Evolutionary conservation across 2,888 invertebrate genomes (phyloP), one percentile per base, ranked within the genome.

Genomic region (Bedellia somnulentella): DNA sequence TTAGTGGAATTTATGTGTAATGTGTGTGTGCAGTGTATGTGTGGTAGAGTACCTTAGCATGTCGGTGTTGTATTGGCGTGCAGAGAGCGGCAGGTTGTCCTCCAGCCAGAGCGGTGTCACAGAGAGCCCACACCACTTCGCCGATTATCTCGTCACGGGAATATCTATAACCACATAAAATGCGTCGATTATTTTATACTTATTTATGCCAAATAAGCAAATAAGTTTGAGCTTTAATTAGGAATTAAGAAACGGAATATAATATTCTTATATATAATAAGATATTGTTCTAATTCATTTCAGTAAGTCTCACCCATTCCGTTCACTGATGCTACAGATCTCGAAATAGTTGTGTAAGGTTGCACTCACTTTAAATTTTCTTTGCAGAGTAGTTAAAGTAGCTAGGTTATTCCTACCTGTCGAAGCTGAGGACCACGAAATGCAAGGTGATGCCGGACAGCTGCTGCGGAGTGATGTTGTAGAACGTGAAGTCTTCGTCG

Each of bases 401-500:
- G n/a, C n/a, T n/a, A n/a, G n/a, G n/a, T n/a, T n/a, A n/a, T n/a
- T n/a, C n/a, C n/a, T n/a, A n/a, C n/a, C 96, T 86, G 73, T 97
- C 96, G 64, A 95, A 97, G 68, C 90, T 97, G 53, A 91, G 80
- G 11, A 94, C 89, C 32, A 93, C 91, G 61, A 96, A 95, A 73
- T 96, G 95, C 30, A 95, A 79, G 4, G 94, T 95, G 62, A 93
- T 93, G 51, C 85, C 86, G 53, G 88, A 80, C 35, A 96, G 79
- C 63, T 96, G 94, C 52, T 87, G 86, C 42, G 87, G 84, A 29
- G 85, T 86, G 47, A 94, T 83, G 32, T 97, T 97, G 57, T 96
- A 99, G 80, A 99, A 98, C 1, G 97, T 98, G 61, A 99, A 99
- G 62, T 97, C 97, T 67, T 99, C 99, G 52, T 99, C 97, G 66